Base-by-base conservation (phyloP, 2,888 invertebrate species). In the Epinotia demarniana region DNA sequence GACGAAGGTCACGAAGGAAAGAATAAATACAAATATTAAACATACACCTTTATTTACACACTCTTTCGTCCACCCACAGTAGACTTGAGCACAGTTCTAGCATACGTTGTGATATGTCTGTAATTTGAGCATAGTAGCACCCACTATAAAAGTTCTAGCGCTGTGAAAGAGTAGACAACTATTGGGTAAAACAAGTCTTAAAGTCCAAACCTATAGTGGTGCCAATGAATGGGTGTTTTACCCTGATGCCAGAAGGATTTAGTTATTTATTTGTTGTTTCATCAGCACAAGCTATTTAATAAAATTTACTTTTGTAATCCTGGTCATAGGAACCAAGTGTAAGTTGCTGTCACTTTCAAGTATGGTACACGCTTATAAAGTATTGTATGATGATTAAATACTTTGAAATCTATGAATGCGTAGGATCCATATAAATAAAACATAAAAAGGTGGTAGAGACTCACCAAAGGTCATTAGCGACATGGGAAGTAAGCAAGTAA, bases 21-120 rank as follows among this genome's bases (percentile, higher is more conserved):
- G 18, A 55, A 58, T 16, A 63, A 72, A 72, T 62, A 72, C 66
- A 73, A 66, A 27, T 72, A 76, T 73, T n/a, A n/a, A 73, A 76
- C 73, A 68, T 72, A 76, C 76, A 76, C 72, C 76, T 72, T 76
- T 76, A 76, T 76, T 76, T 76, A 72, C 72, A 69, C 57, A 57
- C 67, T 55, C 72, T 11, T 75, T 16, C 67, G 46, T 46, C 72
- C 55, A 18, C 39, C 18, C 27, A 9, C 58, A 39, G 19, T 46
- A 66, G 49, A 49, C 58, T 53, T 61, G 68, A 53, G 39, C 61
- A 53, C 66, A 60, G 18, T 19, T 61, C 49, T 61, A 73, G 39
- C 61, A 43, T 66, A 39, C 61, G 12, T 71, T 68, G 66, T 67
- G 72, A 75, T 75, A 75, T 72, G 71, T 75, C 72, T 43, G 71